Base-by-base conservation (phyloP, 2,113 vertebrate species). In the Pterocles orientalis region DNA sequence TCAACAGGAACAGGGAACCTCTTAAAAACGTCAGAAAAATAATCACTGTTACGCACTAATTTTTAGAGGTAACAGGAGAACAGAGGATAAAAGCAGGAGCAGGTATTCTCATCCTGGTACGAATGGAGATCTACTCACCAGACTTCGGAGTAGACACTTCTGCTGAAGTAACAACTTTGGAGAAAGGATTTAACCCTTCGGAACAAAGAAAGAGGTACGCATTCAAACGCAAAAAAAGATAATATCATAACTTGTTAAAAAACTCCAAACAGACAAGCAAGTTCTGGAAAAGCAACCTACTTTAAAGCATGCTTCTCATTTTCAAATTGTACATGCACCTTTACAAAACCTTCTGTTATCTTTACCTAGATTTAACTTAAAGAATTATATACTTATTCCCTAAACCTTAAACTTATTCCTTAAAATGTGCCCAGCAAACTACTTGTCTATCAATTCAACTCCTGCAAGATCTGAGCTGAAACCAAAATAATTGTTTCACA, bases 171-270 rank as follows among this genome's bases (percentile, higher is more conserved):
- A 72, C 45, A 81, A 56, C 97, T 98, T 97, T 99, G 81, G 96
- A 97, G 82, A 98, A 98, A 3, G 96, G 96, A 95, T 98, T 98
- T 39, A 97, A 50, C 78, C 97, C 99, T 99, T 92, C 29, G 86
- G 51, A 71, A 33, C 28, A 87, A 96, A 60, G 28, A 48, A 88
- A 76, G 85, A 1, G 21, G 33, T 19, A 47, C 1, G 3, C 33
- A 39, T 51, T 43, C 41, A 68, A 50, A 26, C 45, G 21, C 17
- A 94, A 53, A 9, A 83, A 88, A 92, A 91, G 31, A 9, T 5
- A 51, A 56, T 3, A 62, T 13, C 18, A 23, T 18, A 72, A 83
- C 26, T 66, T 78, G 9, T 69, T 65, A 39, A 4, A 56, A 66
- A 9, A 3, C 31, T 47, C 41, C 10, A 36, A 80, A n/a, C n/a